Evolutionary conservation across 2,888 invertebrate species (phyloP).

Genomic region (Leptodirus hochenwartii): DNA sequence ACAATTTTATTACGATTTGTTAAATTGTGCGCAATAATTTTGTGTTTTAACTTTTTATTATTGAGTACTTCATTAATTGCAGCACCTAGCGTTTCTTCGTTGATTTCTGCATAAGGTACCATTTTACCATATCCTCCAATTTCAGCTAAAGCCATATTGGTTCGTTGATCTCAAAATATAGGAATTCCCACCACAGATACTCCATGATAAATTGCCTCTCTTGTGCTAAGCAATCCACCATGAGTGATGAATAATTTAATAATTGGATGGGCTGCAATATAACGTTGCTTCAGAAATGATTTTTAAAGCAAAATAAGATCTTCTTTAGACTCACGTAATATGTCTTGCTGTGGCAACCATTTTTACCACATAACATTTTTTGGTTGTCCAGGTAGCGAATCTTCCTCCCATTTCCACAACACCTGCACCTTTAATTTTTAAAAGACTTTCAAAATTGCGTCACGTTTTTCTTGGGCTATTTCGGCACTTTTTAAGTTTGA

Average conservation of each 20-base stretch:
- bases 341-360: conserved; percentile 44
- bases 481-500: conserved; percentile 35
- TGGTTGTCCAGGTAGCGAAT: conserved; percentile 34
- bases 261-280: conserved; percentile 33
- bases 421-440: conserved; percentile 39
- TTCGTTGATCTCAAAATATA: conserved; percentile 31
- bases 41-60: conserved; percentile 20
- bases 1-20: no score
- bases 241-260: conserved; percentile 38
- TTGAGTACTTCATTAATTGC: conserved; percentile 18
- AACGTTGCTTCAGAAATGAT: no score
- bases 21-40: no score
- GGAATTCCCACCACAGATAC: conserved; percentile 34
- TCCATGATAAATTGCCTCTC: conserved; percentile 29
- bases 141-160: conserved; percentile 29
- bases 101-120: conserved; percentile 22
- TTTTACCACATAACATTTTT: conserved; percentile 36
- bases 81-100: conserved; percentile 17
- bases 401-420: conserved; percentile 51
- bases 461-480: conserved; percentile 30
- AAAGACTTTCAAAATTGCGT: conserved; percentile 36
- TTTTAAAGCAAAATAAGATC: no score
- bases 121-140: conserved; percentile 25
- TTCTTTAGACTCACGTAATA: conserved; percentile 24
- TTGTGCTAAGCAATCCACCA: conserved; percentile 31